A percentile compares a stretch with the other conserved stretches of the same genome.
Evolutionary conservation across 1,140 invertebrate species (phyloP).

Genomic region (Chlorops oryzae): DNA sequence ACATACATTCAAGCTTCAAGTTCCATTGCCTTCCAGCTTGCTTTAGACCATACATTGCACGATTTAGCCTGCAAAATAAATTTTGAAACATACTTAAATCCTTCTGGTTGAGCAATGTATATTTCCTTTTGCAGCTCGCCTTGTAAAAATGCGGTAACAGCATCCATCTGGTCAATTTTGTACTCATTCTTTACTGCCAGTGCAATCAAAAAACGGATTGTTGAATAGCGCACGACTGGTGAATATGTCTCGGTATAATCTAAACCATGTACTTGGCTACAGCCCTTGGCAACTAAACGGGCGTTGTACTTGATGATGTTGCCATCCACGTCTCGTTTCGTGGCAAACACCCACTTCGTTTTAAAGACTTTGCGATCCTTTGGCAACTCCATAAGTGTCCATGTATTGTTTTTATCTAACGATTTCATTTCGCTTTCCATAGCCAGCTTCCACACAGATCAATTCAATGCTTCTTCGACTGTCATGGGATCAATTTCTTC

Average conservation of each 20-base stretch:
- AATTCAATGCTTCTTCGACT: constrained; percentile 10
- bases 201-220: constrained; percentile 11
- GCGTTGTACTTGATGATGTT: constrained; percentile 33
- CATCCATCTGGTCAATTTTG: constrained; percentile 39
- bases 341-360: constrained; percentile 30
- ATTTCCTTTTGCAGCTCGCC: constrained; percentile 43
- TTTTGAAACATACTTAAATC: constrained; percentile 29
- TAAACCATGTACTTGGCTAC: constrained; percentile 23
- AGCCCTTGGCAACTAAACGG: constrained; percentile 39
- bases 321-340: constrained; percentile 30
- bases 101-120: constrained; percentile 43
- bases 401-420: constrained; percentile 16
- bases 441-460: neutral
- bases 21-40: constrained; percentile 29
- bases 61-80: constrained; percentile 19
- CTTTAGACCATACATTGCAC: constrained; percentile 33
- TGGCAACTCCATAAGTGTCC: constrained; percentile 9
- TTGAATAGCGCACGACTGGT: constrained; percentile 25
- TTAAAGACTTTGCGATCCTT: constrained; percentile 11
- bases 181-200: constrained; percentile 13
- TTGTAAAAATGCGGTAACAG: constrained; percentile 32
- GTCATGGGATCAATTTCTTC: constrained; percentile 2
- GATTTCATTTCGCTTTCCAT: constrained; percentile 10
- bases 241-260: constrained; percentile 41
- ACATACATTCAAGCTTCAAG: constrained; percentile 20